A percentile compares a stretch with the other conserved stretches of the same genome.
Conservation (phyloP, 2,888 invertebrate species). For the Sclerodermus sp. region DNA sequence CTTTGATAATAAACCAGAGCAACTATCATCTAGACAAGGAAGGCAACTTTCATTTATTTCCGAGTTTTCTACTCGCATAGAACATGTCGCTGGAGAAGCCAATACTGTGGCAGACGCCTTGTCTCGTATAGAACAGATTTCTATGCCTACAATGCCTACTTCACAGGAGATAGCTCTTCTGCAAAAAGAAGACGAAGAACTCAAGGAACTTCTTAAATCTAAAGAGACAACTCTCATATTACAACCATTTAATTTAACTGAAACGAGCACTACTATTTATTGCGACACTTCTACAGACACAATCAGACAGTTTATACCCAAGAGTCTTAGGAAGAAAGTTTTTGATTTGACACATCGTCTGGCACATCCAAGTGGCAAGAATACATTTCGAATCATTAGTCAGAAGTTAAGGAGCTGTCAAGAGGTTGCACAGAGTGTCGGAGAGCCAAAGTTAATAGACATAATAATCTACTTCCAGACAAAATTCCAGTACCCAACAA, state of each 20-base stretch:
- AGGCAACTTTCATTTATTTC: neutral
- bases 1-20: neutral
- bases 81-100: neutral
- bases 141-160: neutral
- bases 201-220: neutral
- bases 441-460: slow-evolving; percentile 31
- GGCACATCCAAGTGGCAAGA: slow-evolving; percentile 19
- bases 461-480: slow-evolving; percentile 22
- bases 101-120: neutral
- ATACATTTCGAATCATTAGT: slow-evolving; percentile 33
- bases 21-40: neutral
- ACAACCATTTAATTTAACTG: neutral
- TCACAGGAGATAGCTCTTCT: neutral
- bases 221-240: neutral
- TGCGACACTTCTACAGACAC: neutral
- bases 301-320: slow-evolving; percentile 17
- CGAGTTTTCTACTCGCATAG: neutral
- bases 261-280: neutral
- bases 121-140: neutral
- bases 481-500: slow-evolving; percentile 22
- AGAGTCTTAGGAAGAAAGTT: neutral
- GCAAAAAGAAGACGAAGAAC: neutral
- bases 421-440: slow-evolving; percentile 35
- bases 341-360: slow-evolving; percentile 10
- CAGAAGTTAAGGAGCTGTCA: slow-evolving; percentile 29